phyloP scores from a whole-genome alignment of 2,888 invertebrate species.

The Athalia rosae region DNA sequence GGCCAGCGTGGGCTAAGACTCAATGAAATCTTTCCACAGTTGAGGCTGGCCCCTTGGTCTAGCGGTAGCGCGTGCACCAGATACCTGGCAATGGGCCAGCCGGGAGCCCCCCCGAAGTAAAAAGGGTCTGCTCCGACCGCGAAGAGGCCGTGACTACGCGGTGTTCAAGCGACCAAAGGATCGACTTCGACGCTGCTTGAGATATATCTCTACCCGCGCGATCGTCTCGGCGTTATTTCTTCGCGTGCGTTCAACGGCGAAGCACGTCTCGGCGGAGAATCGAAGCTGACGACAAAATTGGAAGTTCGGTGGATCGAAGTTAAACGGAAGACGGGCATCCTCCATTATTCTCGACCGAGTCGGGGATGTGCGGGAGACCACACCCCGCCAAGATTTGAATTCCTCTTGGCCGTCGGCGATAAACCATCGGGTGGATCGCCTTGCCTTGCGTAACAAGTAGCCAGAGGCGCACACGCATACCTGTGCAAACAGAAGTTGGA shows the following conservation, averaged over 20 bases:
- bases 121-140: constrained; percentile 34
- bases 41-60: constrained; percentile 56
- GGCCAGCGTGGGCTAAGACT: constrained; percentile 68
- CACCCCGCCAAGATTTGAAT: constrained; percentile 14
- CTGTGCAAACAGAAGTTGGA: too few species aligned
- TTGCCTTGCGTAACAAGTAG: constrained; percentile 43
- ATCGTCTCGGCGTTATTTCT: too few species aligned
- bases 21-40: constrained; percentile 72
- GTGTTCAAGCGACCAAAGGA: not conserved
- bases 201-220: too few species aligned
- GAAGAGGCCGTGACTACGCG: constrained; percentile 20
- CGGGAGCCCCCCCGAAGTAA: constrained; percentile 16
- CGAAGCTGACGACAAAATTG: too few species aligned
- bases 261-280: too few species aligned
- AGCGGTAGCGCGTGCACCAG: not conserved
- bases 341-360: too few species aligned
- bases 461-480: too few species aligned
- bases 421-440: constrained; percentile 38
- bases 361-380: not conserved
- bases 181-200: not conserved
- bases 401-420: constrained; percentile 35
- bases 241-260: too few species aligned
- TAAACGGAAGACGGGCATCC: too few species aligned
- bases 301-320: too few species aligned
- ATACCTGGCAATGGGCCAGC: constrained; percentile 24